Conservation (phyloP, 2,888 invertebrate genomes). For the Diaprepes abbreviatus region DNA sequence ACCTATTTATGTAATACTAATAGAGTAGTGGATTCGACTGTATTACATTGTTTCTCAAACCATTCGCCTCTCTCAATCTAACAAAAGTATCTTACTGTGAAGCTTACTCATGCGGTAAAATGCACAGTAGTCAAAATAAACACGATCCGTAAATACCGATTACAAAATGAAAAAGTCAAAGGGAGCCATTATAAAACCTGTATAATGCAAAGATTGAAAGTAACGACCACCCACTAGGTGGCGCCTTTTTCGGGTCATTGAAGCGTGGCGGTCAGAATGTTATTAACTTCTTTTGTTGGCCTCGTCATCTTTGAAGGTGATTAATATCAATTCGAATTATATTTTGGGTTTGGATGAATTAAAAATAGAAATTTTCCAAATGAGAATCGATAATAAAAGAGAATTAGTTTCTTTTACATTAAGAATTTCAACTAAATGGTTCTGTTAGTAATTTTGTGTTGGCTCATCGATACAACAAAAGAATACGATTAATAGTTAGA, state of each 20-base stretch:
- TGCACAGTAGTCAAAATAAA: constrained; percentile 45
- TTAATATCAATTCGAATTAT: constrained; percentile 56
- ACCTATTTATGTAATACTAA: neutral
- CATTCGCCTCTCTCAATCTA: constrained; percentile 10
- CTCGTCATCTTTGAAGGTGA: constrained; percentile 57
- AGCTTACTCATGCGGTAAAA: constrained; percentile 31
- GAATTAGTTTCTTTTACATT: constrained; percentile 11
- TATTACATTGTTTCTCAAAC: neutral
- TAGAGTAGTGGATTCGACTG: neutral
- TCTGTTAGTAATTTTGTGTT: constrained; percentile 9
- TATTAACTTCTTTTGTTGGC: constrained; percentile 61
- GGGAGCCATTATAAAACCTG: constrained; percentile 25
- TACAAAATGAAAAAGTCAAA: constrained; percentile 19
- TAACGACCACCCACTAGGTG: constrained; percentile 50
- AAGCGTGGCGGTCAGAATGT: constrained; percentile 52
- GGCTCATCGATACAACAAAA: neutral
- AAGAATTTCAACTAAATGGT: constrained; percentile 3
- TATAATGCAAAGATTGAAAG: constrained; percentile 27
- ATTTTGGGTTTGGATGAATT: constrained; percentile 40
- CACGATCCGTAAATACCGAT: constrained; percentile 29
- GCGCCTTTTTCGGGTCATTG: constrained; percentile 45
- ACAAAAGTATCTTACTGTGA: constrained; percentile 40
- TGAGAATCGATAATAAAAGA: constrained; percentile 21
- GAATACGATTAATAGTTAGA: neutral
- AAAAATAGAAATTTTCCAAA: constrained; percentile 24